Conservation (phyloP, 2,888 invertebrate species). For the Zele albiditarsus region DNA sequence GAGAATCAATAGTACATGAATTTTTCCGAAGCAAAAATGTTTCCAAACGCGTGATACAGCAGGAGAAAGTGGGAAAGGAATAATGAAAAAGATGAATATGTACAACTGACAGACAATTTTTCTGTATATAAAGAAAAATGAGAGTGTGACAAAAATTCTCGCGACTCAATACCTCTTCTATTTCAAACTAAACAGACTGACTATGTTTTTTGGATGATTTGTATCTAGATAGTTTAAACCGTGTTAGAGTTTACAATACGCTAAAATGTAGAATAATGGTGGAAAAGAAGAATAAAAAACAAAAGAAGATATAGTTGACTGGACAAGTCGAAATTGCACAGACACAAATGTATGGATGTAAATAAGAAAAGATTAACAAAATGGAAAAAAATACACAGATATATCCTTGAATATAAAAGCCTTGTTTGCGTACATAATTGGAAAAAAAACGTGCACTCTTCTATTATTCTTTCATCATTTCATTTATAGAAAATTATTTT, state of each 20-base stretch:
- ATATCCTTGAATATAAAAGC: slow-evolving; percentile 28
- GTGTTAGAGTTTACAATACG: slow-evolving; percentile 38
- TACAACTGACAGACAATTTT: slow-evolving; percentile 14
- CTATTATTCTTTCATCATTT: background rate
- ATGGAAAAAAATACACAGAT: slow-evolving; percentile 23
- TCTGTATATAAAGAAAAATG: slow-evolving; percentile 25
- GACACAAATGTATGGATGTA: slow-evolving; percentile 31
- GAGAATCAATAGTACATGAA: slow-evolving; percentile 20
- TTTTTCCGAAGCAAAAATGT: slow-evolving; percentile 14
- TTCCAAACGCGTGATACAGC: slow-evolving; percentile 18
- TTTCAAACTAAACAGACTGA: slow-evolving; percentile 68
- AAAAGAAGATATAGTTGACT: slow-evolving; percentile 27
- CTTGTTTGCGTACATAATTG: slow-evolving; percentile 46
- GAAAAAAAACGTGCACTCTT: slow-evolving; percentile 1
- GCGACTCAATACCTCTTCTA: slow-evolving; percentile 54
- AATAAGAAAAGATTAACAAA: slow-evolving; percentile 41
- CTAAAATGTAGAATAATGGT: slow-evolving; percentile 35
- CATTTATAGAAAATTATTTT: slow-evolving; percentile 26
- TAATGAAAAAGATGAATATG: slow-evolving; percentile 33
- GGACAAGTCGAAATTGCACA: background rate
- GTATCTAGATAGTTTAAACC: slow-evolving; percentile 52
- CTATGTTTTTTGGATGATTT: slow-evolving; percentile 65
- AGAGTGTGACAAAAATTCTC: slow-evolving; percentile 25
- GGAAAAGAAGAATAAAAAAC: slow-evolving; percentile 20
- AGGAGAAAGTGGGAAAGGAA: slow-evolving; percentile 34